These are phyloP conservation scores for Drosophila paulistorum DNA, from an alignment of 1,140 invertebrate species.

Conservation along the genomic window DNA sequence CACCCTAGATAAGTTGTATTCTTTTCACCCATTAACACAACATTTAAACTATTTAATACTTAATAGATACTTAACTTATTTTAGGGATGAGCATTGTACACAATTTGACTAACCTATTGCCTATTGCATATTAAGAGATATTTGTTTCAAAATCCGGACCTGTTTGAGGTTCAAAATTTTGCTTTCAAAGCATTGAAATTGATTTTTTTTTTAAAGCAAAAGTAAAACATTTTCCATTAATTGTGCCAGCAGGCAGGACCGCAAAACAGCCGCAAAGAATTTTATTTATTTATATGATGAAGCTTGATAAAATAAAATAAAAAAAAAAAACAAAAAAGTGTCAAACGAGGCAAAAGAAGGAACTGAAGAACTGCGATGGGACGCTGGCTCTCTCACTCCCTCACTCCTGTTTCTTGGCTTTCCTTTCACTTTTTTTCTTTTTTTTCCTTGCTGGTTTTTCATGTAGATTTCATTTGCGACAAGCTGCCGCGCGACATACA, in stretches of 20 bases:
- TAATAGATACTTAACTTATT: too few species aligned
- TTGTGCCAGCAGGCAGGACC: conserved; percentile 52
- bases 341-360: conserved; percentile 48
- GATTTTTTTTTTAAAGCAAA: conserved; percentile 57
- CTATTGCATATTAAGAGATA: too few species aligned
- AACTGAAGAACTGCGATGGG: conserved; percentile 14
- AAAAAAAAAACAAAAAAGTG: conserved; percentile 42
- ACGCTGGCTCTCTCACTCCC: background rate
- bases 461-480: conserved; percentile 78
- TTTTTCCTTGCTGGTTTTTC: conserved; percentile 40
- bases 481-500: conserved; percentile 73
- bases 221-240: conserved; percentile 69
- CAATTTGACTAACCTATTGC: too few species aligned
- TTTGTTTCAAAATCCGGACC: background rate
- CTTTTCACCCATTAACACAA: too few species aligned
- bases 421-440: background rate
- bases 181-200: conserved; percentile 68
- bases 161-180: background rate
- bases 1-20: too few species aligned
- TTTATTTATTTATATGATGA: conserved; percentile 68
- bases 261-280: conserved; percentile 70
- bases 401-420: conserved; percentile 26
- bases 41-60: too few species aligned
- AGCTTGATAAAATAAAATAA: background rate
- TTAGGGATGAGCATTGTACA: too few species aligned